These are phyloP conservation scores for Acanthosepion lycidas DNA, from an alignment of 2,888 invertebrate species.

Conservation along the genomic window DNA sequence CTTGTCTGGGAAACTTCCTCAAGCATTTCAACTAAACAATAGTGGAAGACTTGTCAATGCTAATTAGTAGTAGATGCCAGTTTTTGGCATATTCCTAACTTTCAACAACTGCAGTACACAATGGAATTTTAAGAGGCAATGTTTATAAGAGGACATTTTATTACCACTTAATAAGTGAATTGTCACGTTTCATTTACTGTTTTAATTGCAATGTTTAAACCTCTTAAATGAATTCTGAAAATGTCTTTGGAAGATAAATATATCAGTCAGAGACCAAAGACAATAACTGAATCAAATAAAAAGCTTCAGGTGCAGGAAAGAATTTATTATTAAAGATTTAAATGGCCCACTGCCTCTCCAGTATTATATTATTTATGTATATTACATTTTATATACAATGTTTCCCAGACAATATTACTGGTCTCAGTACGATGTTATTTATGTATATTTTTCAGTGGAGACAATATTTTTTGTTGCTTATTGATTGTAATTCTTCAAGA, in stretches of 20 bases:
- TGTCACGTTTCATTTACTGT: neutral
- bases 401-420: too few species aligned
- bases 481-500: too few species aligned
- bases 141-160: neutral
- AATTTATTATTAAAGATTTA: neutral
- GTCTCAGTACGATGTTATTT: too few species aligned
- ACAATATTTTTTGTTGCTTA: too few species aligned
- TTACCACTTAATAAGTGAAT: neutral
- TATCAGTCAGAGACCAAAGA: neutral
- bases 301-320: neutral
- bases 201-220: constrained; percentile 4
- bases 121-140: constrained; percentile 33
- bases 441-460: too few species aligned
- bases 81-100: neutral
- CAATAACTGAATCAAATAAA: neutral
- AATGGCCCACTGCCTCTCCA: neutral
- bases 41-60: neutral
- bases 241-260: neutral
- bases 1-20: neutral
- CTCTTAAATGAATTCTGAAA: neutral
- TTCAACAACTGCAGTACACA: neutral
- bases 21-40: neutral
- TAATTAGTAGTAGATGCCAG: neutral
- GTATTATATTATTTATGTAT: too few species aligned
- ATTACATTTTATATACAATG: too few species aligned